Evolutionary conservation across 2,797 vertebrate species (phyloP).

Genomic region (Pseudocheirus occidentalis): DNA sequence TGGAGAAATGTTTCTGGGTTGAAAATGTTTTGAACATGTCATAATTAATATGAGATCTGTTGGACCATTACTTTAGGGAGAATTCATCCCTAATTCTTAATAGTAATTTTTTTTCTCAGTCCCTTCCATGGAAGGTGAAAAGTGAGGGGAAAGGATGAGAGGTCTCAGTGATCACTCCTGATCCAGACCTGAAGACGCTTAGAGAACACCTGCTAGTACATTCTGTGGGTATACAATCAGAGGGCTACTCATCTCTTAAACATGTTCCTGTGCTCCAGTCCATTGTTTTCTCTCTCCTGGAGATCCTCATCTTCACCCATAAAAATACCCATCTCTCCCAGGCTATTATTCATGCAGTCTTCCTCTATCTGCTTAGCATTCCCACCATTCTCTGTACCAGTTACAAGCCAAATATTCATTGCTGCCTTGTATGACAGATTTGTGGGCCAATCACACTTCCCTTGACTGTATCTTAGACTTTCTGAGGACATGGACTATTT

Average conservation of each 20-base stretch:
- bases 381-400: no score
- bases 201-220: neutral
- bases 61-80: neutral
- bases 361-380: no score
- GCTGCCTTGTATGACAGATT: no score
- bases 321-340: no score
- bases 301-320: no score
- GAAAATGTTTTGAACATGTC: neutral
- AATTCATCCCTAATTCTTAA: neutral
- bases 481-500: no score
- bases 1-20: neutral
- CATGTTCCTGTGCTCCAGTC: neutral
- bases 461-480: no score
- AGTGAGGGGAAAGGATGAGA: neutral
- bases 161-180: neutral
- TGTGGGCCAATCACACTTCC: no score
- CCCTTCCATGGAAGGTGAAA: neutral
- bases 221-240: neutral
- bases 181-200: neutral
- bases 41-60: neutral
- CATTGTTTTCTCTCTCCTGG: no score
- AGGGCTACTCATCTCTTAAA: neutral
- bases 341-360: no score
- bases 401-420: no score
- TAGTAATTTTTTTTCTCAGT: neutral